Evolutionary conservation across 2,888 invertebrate species (phyloP).

Genomic region (Sesia bembeciformis): DNA sequence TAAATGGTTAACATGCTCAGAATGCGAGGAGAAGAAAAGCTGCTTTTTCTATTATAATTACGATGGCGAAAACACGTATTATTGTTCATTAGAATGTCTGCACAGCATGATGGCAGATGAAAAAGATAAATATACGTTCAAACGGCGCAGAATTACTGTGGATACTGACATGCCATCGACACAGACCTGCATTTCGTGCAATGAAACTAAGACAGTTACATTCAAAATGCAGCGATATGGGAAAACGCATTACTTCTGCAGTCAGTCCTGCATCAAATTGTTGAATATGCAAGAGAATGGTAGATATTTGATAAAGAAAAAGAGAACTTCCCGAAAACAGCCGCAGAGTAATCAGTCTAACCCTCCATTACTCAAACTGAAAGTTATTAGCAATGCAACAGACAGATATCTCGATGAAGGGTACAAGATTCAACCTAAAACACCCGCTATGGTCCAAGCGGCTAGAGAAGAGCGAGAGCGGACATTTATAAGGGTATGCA

Average conservation of each 20-base stretch:
- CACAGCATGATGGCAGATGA: conserved; percentile 70
- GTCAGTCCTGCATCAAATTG: conserved; percentile 71
- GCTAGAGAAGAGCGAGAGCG: conserved; percentile 74
- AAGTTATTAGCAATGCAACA: conserved; percentile 69
- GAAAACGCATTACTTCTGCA: conserved; percentile 66
- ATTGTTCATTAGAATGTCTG: conserved; percentile 71
- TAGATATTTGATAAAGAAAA: conserved; percentile 43
- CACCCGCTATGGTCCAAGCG: conserved; percentile 72
- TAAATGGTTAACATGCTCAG: conserved; percentile 37
- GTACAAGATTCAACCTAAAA: conserved; percentile 73
- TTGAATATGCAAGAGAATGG: conserved; percentile 52
- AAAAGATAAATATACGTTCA: conserved; percentile 69
- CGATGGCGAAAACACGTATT: conserved; percentile 61
- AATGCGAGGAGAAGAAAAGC: conserved; percentile 55
- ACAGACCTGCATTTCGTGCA: conserved; percentile 62
- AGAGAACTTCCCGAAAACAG: conserved; percentile 17
- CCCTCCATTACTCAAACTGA: conserved; percentile 55
- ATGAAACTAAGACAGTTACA: conserved; percentile 56
- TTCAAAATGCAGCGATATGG: conserved; percentile 69
- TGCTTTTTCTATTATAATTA: conserved; percentile 64
- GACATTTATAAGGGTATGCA: conserved; percentile 73
- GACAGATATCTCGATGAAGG: conserved; percentile 70
- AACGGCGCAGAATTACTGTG: conserved; percentile 65
- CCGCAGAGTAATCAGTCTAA: conserved; percentile 13
- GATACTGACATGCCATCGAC: conserved; percentile 41